Evolutionary conservation across 2,888 invertebrate species (phyloP).

Genomic region (Lamproptera curius): DNA sequence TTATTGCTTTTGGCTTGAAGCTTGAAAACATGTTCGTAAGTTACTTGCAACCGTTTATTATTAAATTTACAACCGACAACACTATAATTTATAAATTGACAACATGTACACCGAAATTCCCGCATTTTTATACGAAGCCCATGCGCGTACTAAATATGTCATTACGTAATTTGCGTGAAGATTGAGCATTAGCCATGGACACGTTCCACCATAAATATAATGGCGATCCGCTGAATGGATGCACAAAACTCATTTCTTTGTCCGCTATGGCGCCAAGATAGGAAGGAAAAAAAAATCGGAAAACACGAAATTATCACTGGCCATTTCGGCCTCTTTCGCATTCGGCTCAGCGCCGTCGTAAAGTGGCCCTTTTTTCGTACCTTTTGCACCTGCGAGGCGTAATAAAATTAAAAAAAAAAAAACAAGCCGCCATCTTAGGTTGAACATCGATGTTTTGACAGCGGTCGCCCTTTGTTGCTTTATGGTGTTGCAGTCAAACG

Average conservation of each 20-base stretch:
- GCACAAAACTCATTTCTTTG: conserved; percentile 12
- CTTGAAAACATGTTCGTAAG: too few species aligned
- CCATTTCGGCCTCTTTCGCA: conserved; percentile 21
- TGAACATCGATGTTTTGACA: conserved; percentile 66
- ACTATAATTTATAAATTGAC: too few species aligned
- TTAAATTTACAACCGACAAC: too few species aligned
- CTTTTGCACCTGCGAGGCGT: conserved; percentile 63
- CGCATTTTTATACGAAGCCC: neutral
- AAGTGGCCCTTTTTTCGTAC: conserved; percentile 51
- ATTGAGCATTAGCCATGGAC: too few species aligned
- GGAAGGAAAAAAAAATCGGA: conserved; percentile 9
- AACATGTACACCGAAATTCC: too few species aligned
- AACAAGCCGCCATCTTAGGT: neutral
- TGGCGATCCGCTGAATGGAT: conserved; percentile 13
- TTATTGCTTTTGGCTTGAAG: neutral
- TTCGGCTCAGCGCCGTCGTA: conserved; percentile 61
- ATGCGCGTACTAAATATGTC: neutral
- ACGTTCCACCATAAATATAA: conserved; percentile 7
- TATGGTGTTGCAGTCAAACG: conserved; percentile 27
- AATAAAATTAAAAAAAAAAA: too few species aligned
- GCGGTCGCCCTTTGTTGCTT: conserved; percentile 51
- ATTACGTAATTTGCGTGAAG: neutral
- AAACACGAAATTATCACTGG: conserved; percentile 19
- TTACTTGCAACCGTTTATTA: too few species aligned
- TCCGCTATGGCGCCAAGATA: conserved; percentile 14